These are phyloP conservation scores for Zygothrica quintamaculata DNA, from an alignment of 2,888 invertebrate species.

Conservation along the genomic window DNA sequence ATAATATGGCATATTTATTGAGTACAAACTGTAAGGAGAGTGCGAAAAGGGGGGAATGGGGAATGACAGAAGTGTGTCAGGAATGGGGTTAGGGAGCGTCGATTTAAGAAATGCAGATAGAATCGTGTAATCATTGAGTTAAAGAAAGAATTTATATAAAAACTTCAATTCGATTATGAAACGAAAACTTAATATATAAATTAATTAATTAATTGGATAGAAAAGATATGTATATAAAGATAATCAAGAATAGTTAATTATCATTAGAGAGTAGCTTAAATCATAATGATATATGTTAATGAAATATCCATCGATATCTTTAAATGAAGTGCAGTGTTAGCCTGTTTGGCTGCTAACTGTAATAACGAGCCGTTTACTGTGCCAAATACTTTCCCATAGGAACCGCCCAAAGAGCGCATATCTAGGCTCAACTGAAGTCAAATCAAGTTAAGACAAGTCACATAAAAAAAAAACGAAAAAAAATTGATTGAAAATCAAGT, in stretches of 20 bases:
- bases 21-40: slow-evolving; percentile 10
- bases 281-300: no score
- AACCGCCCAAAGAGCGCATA: slow-evolving; percentile 52
- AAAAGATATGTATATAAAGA: no score
- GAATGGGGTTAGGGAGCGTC: slow-evolving; percentile 74
- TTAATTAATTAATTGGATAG: no score
- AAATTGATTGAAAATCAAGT: slow-evolving; percentile 70
- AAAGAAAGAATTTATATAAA: no score
- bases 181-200: no score
- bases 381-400: slow-evolving; percentile 77
- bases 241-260: no score
- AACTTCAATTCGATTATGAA: no score
- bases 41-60: neutral
- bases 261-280: no score
- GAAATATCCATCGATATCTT: neutral
- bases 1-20: slow-evolving; percentile 22
- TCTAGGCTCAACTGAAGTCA: slow-evolving; percentile 15
- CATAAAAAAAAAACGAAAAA: slow-evolving; percentile 2
- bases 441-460: no score
- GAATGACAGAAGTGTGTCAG: slow-evolving; percentile 26
- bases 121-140: slow-evolving; percentile 4
- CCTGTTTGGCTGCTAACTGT: slow-evolving; percentile 66
- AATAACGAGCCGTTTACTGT: slow-evolving; percentile 73
- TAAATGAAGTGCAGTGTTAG: slow-evolving; percentile 7
- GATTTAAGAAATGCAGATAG: neutral